Percentiles rank a stretch among this genome's conserved stretches.
phyloP scores from a whole-genome alignment of 1,140 invertebrate genomes.

The Nasonia vitripennis region DNA sequence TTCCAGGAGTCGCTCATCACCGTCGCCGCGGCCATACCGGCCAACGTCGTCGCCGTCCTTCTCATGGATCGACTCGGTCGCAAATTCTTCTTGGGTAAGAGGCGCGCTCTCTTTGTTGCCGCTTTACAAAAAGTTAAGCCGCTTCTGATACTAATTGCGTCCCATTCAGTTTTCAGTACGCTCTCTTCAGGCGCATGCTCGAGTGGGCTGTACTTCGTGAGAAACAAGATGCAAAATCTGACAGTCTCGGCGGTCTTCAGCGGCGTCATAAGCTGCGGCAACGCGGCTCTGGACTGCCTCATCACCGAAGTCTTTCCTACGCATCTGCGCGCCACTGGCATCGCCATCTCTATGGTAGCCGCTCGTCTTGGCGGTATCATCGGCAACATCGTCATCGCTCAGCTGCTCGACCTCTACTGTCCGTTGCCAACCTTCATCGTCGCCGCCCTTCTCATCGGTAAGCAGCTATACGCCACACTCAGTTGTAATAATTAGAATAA shows the following conservation, averaged over 20 bases:
- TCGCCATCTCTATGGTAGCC: slow-evolving; percentile 91
- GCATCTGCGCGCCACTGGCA: slow-evolving; percentile 88
- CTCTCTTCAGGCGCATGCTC: slow-evolving; percentile 89
- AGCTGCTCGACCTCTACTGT: slow-evolving; percentile 87
- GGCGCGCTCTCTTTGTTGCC: too few relatives aligned
- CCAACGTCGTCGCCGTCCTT: slow-evolving; percentile 87
- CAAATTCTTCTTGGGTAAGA: slow-evolving; percentile 88
- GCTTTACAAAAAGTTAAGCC: too few relatives aligned
- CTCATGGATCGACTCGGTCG: slow-evolving; percentile 88
- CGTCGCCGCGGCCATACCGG: slow-evolving; percentile 88
- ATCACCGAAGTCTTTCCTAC: slow-evolving; percentile 94
- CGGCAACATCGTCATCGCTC: slow-evolving; percentile 90
- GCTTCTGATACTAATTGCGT: neutral
- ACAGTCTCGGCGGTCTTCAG: slow-evolving; percentile 90
- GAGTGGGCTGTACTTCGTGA: slow-evolving; percentile 89
- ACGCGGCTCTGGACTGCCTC: slow-evolving; percentile 90
- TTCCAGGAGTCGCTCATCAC: slow-evolving; percentile 92
- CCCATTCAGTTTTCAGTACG: slow-evolving; percentile 85
- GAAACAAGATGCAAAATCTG: slow-evolving; percentile 87
- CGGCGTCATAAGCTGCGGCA: slow-evolving; percentile 90
- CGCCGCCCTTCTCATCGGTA: slow-evolving; percentile 84
- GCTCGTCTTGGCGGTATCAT: slow-evolving; percentile 89
- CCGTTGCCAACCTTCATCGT: slow-evolving; percentile 91
- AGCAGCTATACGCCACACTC: slow-evolving; percentile 34
- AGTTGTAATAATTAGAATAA: neutral